Evolutionary conservation across 1,140 invertebrate genomes (phyloP), one percentile per base, ranked within the genome.

Genomic region (Drosophila subpulchrella): DNA sequence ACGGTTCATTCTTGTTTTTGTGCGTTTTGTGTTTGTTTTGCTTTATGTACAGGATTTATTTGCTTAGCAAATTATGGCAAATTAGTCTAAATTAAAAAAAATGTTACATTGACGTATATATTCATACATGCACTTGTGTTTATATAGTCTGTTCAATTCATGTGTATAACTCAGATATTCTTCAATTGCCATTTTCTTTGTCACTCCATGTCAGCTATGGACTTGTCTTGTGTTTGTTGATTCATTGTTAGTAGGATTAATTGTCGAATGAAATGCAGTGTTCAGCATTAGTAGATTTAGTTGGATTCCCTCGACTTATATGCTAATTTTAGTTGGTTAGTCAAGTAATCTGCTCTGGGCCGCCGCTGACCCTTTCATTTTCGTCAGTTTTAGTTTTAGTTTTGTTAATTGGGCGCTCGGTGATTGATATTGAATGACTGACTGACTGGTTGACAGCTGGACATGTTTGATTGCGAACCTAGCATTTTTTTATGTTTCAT

Each of bases 31-130:
- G 34, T 50, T 15, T 48, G 10, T 41, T 75, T 55, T 72, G 36
- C 47, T 47, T 34, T 76, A 55, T 76, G 53, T 78, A 70, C 57
- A 77, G 48, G 59, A 73, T 81, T 61, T 61, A 90, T 90, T 90
- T 90, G 86, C 86, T 90, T 76, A 82, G 86, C 86, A 90, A 90
- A 90, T 90, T 90, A 90, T 90, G 86, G 86, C 86, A 90, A 72
- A 88, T 81, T 81, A 89, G 58, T 90, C 84, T 89, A 88, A 54
- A 79, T 63, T 79, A 70, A 82, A 57, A 61, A 74, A 70, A 54
- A 58, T 66, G 34, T 38, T 78, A 74, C 59, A 76, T 48, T 54
- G n/a, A 55, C 32, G 50, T 50, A 71, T 20, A 30, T 68, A 36
- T 70, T 32, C 27, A 51, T 53, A 48, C n/a, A 24, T 30, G 15